Evolutionary conservation across 2,888 invertebrate species (phyloP).

Genomic region (Eristalis arbustorum): DNA sequence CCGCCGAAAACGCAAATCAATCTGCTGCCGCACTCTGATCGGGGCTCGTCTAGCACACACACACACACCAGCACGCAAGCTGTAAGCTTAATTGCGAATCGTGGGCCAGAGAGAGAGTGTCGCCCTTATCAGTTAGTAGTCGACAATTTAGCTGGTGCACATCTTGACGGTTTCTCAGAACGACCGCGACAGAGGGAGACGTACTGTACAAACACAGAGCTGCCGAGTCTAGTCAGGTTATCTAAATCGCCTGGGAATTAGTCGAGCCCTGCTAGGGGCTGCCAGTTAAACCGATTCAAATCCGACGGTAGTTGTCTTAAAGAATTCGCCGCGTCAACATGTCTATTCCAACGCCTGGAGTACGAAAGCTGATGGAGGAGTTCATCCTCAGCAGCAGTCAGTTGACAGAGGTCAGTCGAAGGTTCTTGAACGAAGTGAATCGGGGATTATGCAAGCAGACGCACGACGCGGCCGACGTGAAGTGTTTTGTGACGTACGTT

Average conservation of each 20-base stretch:
- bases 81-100: background rate
- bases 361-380: slow-evolving; percentile 81
- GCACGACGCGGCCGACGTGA: slow-evolving; percentile 89
- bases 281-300: slow-evolving; percentile 27
- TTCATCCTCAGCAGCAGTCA: slow-evolving; percentile 89
- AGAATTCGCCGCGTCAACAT: slow-evolving; percentile 73
- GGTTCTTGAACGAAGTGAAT: slow-evolving; percentile 87
- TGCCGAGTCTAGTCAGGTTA: slow-evolving; percentile 36
- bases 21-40: background rate
- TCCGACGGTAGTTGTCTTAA: slow-evolving; percentile 53
- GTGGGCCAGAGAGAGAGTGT: slow-evolving; percentile 5
- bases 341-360: slow-evolving; percentile 77
- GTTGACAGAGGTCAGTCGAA: slow-evolving; percentile 87
- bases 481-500: slow-evolving; percentile 97
- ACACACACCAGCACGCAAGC: background rate
- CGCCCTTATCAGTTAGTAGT: slow-evolving; percentile 39
- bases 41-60: slow-evolving; percentile 24
- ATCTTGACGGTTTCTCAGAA: slow-evolving; percentile 13
- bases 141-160: slow-evolving; percentile 6
- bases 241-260: slow-evolving; percentile 54
- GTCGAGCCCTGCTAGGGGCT: slow-evolving; percentile 26
- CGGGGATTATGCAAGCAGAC: slow-evolving; percentile 89
- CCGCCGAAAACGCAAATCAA: slow-evolving; percentile 5
- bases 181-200: background rate
- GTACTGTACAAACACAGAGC: background rate